phyloP scores from a whole-genome alignment of 2,113 vertebrate species.

The Cyrtonyx montezumae region DNA sequence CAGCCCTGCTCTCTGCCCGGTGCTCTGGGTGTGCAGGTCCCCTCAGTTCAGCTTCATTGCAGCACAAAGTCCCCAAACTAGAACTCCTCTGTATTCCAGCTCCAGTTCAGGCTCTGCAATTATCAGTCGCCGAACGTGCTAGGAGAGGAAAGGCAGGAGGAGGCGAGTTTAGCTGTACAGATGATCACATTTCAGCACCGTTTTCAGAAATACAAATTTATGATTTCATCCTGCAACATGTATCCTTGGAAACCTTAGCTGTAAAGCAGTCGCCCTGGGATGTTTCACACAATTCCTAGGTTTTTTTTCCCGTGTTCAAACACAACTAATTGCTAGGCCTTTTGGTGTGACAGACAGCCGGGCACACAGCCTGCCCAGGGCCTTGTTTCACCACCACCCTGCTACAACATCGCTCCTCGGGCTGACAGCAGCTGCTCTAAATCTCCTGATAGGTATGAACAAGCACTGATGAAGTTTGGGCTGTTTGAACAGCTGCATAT shows the following conservation, averaged over 20 bases:
- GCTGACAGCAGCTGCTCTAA: slow-evolving; percentile 40
- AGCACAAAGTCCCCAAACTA: not conserved
- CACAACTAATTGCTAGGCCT: slow-evolving; percentile 48
- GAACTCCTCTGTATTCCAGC: not conserved
- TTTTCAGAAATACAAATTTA: slow-evolving; percentile 59
- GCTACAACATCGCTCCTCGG: not conserved
- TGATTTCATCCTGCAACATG: slow-evolving; percentile 38
- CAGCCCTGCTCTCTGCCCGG: too few species aligned
- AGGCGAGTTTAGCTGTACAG: slow-evolving; percentile 36
- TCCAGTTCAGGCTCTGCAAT: not conserved
- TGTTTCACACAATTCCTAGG: not conserved
- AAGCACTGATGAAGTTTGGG: slow-evolving; percentile 22
- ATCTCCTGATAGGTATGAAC: slow-evolving; percentile 32
- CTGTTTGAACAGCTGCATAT: slow-evolving; percentile 75
- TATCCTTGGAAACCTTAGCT: slow-evolving; percentile 56
- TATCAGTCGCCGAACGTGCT: slow-evolving; percentile 11
- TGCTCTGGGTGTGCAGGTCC: not conserved
- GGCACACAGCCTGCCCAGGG: not conserved
- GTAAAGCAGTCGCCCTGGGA: slow-evolving; percentile 13
- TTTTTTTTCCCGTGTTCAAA: not conserved
- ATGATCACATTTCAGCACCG: slow-evolving; percentile 45
- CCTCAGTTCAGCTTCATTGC: not conserved
- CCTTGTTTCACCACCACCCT: slow-evolving; percentile 17
- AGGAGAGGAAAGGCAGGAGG: slow-evolving; percentile 44
- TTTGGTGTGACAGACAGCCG: slow-evolving; percentile 48